Conservation (phyloP, 1,140 invertebrate species). For the Drosophila dunni region DNA sequence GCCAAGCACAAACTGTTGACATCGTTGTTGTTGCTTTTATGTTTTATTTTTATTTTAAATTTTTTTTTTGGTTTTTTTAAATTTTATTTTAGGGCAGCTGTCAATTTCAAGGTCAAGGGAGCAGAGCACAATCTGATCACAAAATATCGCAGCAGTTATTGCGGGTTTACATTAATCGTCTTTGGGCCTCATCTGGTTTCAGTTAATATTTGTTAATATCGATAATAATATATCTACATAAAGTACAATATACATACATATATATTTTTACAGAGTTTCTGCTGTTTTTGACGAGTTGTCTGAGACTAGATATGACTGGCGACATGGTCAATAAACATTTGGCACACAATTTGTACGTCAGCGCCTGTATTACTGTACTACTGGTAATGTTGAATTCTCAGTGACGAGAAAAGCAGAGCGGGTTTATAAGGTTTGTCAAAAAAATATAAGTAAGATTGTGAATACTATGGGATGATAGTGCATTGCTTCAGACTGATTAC, state of each 20-base stretch:
- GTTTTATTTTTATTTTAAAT: not conserved
- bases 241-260: constrained; percentile 5
- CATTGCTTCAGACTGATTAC: too few relatives aligned
- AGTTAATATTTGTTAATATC: constrained; percentile 44
- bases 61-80: too few relatives aligned
- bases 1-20: constrained; percentile 58
- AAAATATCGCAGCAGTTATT: constrained; percentile 35
- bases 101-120: constrained; percentile 72
- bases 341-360: constrained; percentile 82
- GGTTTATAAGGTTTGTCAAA: too few relatives aligned
- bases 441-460: too few relatives aligned
- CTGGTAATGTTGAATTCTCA: constrained; percentile 62
- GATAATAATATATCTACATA: constrained; percentile 41
- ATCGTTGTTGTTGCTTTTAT: constrained; percentile 6
- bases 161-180: constrained; percentile 32
- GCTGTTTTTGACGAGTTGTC: constrained; percentile 12
- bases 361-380: constrained; percentile 64
- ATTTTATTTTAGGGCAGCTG: constrained; percentile 40
- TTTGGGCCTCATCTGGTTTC: constrained; percentile 32
- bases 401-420: not conserved
- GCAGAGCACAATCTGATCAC: constrained; percentile 44
- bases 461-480: too few relatives aligned
- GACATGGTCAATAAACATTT: constrained; percentile 83
- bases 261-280: not conserved
- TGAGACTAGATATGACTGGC: constrained; percentile 39